Evolutionary conservation across 2,797 vertebrate genomes (phyloP), one percentile per base, ranked within the genome.

Genomic region (Myotis myotis): DNA sequence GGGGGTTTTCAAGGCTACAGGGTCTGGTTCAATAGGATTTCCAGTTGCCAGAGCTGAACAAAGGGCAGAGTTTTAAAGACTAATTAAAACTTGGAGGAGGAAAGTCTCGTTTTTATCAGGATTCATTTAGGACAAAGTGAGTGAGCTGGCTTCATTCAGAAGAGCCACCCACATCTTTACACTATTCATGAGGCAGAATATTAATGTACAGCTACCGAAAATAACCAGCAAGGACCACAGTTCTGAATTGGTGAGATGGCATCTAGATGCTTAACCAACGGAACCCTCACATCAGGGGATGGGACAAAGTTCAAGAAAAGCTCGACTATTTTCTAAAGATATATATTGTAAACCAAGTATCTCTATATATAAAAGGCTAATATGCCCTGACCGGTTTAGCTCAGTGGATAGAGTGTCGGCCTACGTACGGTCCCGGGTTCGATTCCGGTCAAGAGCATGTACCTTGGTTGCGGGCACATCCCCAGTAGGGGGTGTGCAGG

Each of bases 31-130:
- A 95, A 83, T 55, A 79, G 85, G 55, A 90, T 90, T 92, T 94
- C 85, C 83, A 87, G 74, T 75, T 86, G 86, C 85, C 68, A 60
- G 47, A 64, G 20, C 87, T 70, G 85, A 97, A 97, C 80, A 89
- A 95, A 83, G 20, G 28, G 85, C 57, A 28, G 75, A n/a, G 78
- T 94, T 97, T 93, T 96, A 72, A 89, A 92, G 78, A 92, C 95
- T 97, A 95, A 96, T 96, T 93, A 94, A 95, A 96, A 93, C 33
- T 81, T 74, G 83, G 94, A 94, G 44, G 71, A 75, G 49, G 70
- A 91, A 89, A 95, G 60, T 28, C 76, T 93, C 76, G 30, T 86
- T 97, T 96, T 87, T 79, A 80, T 92, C 89, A 83, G 95, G 92
- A 86, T 89, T 94, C 70, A 86, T 81, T 92, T 79, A 95, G 91